Conservation (phyloP, 2,888 invertebrate genomes). For the Apodemia duryi region DNA sequence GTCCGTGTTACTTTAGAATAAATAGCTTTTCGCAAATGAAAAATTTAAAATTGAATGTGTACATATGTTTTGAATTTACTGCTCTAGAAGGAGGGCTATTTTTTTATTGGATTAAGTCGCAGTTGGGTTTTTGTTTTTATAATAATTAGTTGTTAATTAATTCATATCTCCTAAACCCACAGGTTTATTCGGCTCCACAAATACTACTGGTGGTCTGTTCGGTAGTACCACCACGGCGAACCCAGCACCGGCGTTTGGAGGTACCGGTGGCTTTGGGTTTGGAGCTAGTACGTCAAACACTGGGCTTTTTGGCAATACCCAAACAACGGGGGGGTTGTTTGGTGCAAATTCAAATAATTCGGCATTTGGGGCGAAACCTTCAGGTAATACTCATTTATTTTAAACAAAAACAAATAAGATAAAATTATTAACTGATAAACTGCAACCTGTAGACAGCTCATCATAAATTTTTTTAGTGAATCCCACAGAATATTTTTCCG, state of each 20-base stretch:
- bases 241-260: conserved; percentile 82
- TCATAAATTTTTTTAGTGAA: too few relatives aligned
- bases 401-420: not conserved
- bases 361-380: conserved; percentile 79
- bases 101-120: too few relatives aligned
- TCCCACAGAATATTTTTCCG: too few relatives aligned
- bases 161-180: conserved; percentile 23
- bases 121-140: too few relatives aligned
- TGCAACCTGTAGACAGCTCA: too few relatives aligned
- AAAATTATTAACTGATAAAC: too few relatives aligned
- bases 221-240: conserved; percentile 50
- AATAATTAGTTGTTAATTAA: too few relatives aligned
- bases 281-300: conserved; percentile 63
- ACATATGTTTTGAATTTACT: too few relatives aligned
- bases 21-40: too few relatives aligned
- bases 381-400: conserved; percentile 49
- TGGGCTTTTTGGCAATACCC: conserved; percentile 76
- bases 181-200: conserved; percentile 82
- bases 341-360: conserved; percentile 75
- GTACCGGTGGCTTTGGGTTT: conserved; percentile 73
- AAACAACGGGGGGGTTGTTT: conserved; percentile 79
- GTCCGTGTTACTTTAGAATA: too few relatives aligned
- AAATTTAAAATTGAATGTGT: too few relatives aligned
- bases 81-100: too few relatives aligned
- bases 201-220: conserved; percentile 54